A percentile compares a stretch with the other conserved stretches of the same genome.
These are phyloP conservation scores for Turnix velox DNA, from an alignment of 2,113 vertebrate species.

Conservation along the genomic window DNA sequence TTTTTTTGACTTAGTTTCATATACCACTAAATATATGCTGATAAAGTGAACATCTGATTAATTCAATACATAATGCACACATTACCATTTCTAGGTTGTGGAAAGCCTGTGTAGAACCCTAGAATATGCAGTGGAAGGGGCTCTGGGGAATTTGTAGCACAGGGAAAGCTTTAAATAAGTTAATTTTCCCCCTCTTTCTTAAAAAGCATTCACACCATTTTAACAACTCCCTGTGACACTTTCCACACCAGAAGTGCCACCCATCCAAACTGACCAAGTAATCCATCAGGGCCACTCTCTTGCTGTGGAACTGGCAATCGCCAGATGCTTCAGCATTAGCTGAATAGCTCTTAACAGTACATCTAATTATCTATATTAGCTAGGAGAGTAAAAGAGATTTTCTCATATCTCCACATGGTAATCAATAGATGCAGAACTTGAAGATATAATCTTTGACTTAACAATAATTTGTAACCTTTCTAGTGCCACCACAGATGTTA, in stretches of 20 bases:
- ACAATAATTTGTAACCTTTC: neutral
- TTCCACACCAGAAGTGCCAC: neutral
- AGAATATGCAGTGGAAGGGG: neutral
- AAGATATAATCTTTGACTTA: neutral
- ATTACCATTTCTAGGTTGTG: slow-evolving; percentile 7
- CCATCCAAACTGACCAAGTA: neutral
- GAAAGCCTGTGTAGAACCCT: neutral
- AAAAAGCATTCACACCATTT: neutral
- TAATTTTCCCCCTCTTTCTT: neutral
- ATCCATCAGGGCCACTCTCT: neutral
- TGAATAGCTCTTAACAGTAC: neutral
- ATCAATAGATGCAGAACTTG: neutral
- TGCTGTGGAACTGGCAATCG: neutral
- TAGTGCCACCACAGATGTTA: neutral
- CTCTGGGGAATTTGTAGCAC: neutral
- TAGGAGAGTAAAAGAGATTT: neutral
- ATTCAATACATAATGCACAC: slow-evolving; percentile 22
- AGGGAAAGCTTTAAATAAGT: neutral
- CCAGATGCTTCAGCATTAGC: slow-evolving; percentile 19
- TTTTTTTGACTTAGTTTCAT: slow-evolving; percentile 33
- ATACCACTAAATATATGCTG: slow-evolving; percentile 7
- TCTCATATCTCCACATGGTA: neutral
- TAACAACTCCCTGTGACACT: neutral
- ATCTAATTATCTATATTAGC: slow-evolving; percentile 21
- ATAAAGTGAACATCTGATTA: slow-evolving; percentile 55